Percentiles rank a stretch among this genome's conserved stretches.
These are phyloP conservation scores for Hydra vulgaris DNA, from an alignment of 30 jellyfish, hydroid and myxozoan genomes.

Conservation along the genomic window DNA sequence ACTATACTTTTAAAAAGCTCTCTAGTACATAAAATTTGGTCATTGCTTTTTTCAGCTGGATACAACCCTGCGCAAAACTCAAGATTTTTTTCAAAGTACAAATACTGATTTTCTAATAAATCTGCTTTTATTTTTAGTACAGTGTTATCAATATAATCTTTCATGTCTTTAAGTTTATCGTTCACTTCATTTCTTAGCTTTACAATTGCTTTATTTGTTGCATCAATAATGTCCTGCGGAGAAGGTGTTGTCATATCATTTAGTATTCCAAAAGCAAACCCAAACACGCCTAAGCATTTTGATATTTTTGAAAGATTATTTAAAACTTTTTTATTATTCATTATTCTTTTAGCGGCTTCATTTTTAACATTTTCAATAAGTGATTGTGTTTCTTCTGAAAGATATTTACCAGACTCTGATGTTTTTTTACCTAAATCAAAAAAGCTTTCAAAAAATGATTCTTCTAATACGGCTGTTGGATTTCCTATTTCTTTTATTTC, in stretches of 20 bases:
- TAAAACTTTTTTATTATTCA: not conserved
- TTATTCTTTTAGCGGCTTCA: not conserved
- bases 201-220: conserved; percentile 27
- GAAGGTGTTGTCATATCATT: conserved; percentile 15
- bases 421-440: not conserved
- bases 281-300: conserved; percentile 32
- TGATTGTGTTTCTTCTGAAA: too few species aligned
- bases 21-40: not conserved
- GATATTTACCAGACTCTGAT: too few species aligned
- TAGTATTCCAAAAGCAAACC: conserved; percentile 23
- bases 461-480: not conserved
- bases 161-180: conserved; percentile 15
- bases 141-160: conserved; percentile 19
- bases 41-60: not conserved
- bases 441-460: not conserved
- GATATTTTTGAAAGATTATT: conserved; percentile 2
- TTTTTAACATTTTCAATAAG: not conserved
- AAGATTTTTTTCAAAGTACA: conserved; percentile 11
- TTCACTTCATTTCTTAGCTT: conserved; percentile 36
- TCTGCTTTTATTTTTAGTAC: conserved; percentile 23
- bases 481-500: not conserved
- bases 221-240: conserved; percentile 16
- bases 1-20: not conserved
- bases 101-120: conserved; percentile 15
- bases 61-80: conserved; percentile 5